phyloP scores from a whole-genome alignment of 2,888 invertebrate species.

The Apocheima hispidaria region DNA sequence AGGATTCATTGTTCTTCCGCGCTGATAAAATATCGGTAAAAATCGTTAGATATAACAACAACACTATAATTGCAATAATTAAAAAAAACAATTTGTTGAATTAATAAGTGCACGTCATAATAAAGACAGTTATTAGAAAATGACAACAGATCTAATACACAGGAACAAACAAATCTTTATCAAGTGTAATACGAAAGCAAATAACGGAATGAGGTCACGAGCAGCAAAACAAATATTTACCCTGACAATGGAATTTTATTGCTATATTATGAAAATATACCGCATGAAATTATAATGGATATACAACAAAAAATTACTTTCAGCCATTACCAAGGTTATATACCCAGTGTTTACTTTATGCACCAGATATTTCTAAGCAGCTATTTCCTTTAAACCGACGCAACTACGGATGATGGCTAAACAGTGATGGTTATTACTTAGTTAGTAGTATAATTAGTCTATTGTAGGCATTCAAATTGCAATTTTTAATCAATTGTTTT shows the following conservation, averaged over 20 bases:
- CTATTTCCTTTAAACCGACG: slow-evolving; percentile 4
- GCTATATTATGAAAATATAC: slow-evolving; percentile 36
- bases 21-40: too few relatives aligned
- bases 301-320: not conserved
- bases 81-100: too few relatives aligned
- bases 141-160: slow-evolving; percentile 23
- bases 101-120: not conserved
- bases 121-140: slow-evolving; percentile 16
- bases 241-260: slow-evolving; percentile 52
- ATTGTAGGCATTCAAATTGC: too few relatives aligned
- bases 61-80: too few relatives aligned
- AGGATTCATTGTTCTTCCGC: too few relatives aligned
- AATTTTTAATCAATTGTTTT: too few relatives aligned
- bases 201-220: slow-evolving; percentile 56
- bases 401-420: slow-evolving; percentile 3
- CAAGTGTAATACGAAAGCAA: slow-evolving; percentile 44
- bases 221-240: slow-evolving; percentile 55
- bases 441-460: too few relatives aligned
- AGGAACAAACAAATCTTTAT: slow-evolving; percentile 54
- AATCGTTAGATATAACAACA: too few relatives aligned
- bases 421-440: too few relatives aligned
- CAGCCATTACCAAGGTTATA: slow-evolving; percentile 15
- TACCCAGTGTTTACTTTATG: slow-evolving; percentile 9
- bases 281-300: slow-evolving; percentile 1
- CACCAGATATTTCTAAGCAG: slow-evolving; percentile 17